These are phyloP conservation scores for Steinernema feltiae DNA, from an alignment of 1,140 invertebrate species.

Conservation along the genomic window DNA sequence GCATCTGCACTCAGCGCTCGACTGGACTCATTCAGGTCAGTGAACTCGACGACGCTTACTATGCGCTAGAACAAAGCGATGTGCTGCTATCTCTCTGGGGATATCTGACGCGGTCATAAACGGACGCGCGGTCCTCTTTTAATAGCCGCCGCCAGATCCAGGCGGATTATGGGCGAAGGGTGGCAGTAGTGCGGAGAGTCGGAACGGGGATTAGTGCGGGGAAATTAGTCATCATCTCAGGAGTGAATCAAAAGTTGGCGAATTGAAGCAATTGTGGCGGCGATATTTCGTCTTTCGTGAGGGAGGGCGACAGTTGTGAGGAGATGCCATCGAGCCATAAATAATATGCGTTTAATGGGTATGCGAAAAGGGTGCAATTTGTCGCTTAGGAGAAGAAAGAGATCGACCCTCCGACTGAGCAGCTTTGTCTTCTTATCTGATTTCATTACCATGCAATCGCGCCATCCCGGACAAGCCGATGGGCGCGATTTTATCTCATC, in stretches of 20 bases:
- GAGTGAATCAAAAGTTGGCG: neutral
- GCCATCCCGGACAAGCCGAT: neutral
- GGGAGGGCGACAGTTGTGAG: neutral
- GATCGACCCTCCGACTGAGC: neutral
- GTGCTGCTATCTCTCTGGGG: neutral
- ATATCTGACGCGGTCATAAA: conserved; percentile 11
- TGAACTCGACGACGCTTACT: conserved; percentile 3
- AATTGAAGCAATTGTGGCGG: neutral
- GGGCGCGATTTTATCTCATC: conserved; percentile 18
- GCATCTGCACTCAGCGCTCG: conserved; percentile 51
- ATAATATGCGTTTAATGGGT: conserved; percentile 8
- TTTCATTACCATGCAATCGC: neutral
- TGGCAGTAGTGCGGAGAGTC: neutral
- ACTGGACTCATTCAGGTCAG: conserved; percentile 49
- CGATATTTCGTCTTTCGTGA: neutral
- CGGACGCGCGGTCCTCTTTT: neutral
- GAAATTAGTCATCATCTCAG: neutral
- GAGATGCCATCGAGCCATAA: conserved; percentile 9
- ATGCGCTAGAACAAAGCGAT: conserved; percentile 8
- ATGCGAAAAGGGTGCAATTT: conserved; percentile 7
- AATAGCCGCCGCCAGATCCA: conserved; percentile 4
- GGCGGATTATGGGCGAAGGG: neutral
- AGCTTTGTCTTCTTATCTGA: neutral
- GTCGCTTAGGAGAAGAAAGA: neutral
- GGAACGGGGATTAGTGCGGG: neutral